These are phyloP conservation scores for Falco concolor DNA, from an alignment of 2,797 vertebrate genomes.

Conservation along the genomic window DNA sequence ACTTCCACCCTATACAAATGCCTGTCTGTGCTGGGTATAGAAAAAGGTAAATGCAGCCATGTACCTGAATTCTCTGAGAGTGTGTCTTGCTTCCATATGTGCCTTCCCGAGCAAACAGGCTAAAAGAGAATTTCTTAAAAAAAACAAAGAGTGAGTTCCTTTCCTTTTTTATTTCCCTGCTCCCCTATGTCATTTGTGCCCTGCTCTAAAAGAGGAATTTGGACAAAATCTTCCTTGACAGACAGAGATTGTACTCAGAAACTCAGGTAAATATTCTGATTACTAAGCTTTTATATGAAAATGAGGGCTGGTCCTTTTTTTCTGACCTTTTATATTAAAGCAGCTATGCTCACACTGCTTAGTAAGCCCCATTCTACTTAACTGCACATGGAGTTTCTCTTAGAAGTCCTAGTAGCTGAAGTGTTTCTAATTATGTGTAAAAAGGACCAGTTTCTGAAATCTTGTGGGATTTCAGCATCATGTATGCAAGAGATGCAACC, in stretches of 20 bases:
- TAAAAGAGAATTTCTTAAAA: neutral
- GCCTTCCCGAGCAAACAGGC: neutral
- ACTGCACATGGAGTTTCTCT: neutral
- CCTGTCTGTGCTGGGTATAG: neutral
- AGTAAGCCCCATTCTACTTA: neutral
- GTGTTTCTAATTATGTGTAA: neutral
- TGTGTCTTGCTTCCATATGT: neutral
- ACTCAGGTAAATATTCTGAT: neutral
- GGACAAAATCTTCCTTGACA: neutral
- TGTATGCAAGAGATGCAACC: rapidly evolving
- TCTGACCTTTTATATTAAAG: neutral
- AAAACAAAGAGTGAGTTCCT: neutral
- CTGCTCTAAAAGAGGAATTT: neutral
- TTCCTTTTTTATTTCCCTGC: neutral
- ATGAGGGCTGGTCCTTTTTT: neutral
- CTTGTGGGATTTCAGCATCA: neutral
- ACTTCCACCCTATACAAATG: neutral
- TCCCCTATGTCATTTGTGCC: neutral
- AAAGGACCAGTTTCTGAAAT: neutral
- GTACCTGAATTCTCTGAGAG: neutral
- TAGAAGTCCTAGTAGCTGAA: neutral
- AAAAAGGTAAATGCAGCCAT: neutral
- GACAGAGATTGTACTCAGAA: neutral
- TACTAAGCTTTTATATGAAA: neutral
- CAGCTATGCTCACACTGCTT: neutral